These are phyloP conservation scores for Tetrapedia diversipes DNA, from an alignment of 2,888 invertebrate genomes.

Conservation along the genomic window DNA sequence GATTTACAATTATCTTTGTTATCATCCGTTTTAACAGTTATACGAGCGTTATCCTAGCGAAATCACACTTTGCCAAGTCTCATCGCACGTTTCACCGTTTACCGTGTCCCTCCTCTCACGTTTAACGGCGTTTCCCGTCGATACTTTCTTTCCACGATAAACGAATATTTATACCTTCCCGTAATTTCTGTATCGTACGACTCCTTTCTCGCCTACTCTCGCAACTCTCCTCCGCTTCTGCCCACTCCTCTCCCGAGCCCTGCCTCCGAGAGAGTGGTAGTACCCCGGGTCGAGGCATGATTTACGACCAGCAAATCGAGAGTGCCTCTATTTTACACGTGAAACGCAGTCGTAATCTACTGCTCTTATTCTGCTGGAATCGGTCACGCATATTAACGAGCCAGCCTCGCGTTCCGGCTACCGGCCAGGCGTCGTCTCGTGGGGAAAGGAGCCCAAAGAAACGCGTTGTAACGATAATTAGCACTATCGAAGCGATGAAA, in stretches of 20 bases:
- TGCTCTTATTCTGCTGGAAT: slow-evolving; percentile 40
- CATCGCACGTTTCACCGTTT: background rate
- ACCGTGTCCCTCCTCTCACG: background rate
- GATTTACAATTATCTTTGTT: too few species aligned
- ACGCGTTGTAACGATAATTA: too few species aligned
- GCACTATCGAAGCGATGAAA: too few species aligned
- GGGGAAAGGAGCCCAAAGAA: too few species aligned
- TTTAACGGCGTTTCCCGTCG: slow-evolving; percentile 4
- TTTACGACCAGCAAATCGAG: slow-evolving; percentile 41
- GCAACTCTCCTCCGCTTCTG: background rate
- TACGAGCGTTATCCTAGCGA: too few species aligned
- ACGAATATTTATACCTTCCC: slow-evolving; percentile 23
- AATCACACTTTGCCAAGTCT: background rate
- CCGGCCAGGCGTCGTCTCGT: too few species aligned
- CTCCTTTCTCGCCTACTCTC: slow-evolving; percentile 21
- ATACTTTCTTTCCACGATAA: slow-evolving; percentile 14
- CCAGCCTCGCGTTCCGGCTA: too few species aligned
- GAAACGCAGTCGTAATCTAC: slow-evolving; percentile 25
- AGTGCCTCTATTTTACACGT: slow-evolving; percentile 14
- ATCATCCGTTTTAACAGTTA: too few species aligned
- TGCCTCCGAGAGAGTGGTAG: background rate
- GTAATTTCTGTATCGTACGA: slow-evolving; percentile 37
- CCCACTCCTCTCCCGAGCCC: slow-evolving; percentile 4
- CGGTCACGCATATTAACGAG: slow-evolving; percentile 39
- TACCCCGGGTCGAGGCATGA: slow-evolving; percentile 13